A percentile compares a stretch with the other conserved stretches of the same genome.
Conservation (phyloP, 2,797 vertebrate species). For the Rhinoraja longicauda region DNA sequence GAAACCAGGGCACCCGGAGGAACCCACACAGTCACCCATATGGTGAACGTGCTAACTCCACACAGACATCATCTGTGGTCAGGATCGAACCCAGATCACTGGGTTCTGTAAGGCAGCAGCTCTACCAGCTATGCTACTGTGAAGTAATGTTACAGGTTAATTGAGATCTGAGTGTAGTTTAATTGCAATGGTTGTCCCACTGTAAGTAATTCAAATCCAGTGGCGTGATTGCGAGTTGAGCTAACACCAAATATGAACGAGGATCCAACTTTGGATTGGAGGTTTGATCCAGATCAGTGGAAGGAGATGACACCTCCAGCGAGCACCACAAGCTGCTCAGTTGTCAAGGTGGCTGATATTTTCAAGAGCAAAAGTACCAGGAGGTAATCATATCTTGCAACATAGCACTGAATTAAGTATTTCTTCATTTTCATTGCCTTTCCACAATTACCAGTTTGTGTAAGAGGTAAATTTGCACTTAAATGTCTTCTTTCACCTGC, state of each 20-base stretch:
- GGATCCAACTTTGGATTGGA: neutral
- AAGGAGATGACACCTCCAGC: neutral
- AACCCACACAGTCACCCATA: no score
- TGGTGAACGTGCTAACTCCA: no score
- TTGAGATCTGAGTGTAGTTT: neutral
- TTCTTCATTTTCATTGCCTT: neutral
- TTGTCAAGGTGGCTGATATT: neutral
- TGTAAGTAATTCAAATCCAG: neutral
- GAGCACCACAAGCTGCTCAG: neutral
- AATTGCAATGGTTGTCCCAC: neutral
- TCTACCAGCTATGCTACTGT: no score
- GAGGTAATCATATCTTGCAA: neutral
- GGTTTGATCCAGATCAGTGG: neutral
- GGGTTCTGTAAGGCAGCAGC: no score
- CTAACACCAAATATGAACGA: neutral
- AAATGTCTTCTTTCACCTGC: neutral
- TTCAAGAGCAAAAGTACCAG: neutral
- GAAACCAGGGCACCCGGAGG: no score
- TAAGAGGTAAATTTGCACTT: neutral
- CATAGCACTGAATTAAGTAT: neutral
- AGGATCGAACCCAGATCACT: no score
- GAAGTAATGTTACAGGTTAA: neutral
- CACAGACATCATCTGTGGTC: no score
- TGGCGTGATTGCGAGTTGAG: neutral
- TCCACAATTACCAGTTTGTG: neutral